Percentiles rank a stretch among this genome's conserved stretches.
Conservation (phyloP, 2,888 invertebrate genomes). For the Lasius fuliginosus region DNA sequence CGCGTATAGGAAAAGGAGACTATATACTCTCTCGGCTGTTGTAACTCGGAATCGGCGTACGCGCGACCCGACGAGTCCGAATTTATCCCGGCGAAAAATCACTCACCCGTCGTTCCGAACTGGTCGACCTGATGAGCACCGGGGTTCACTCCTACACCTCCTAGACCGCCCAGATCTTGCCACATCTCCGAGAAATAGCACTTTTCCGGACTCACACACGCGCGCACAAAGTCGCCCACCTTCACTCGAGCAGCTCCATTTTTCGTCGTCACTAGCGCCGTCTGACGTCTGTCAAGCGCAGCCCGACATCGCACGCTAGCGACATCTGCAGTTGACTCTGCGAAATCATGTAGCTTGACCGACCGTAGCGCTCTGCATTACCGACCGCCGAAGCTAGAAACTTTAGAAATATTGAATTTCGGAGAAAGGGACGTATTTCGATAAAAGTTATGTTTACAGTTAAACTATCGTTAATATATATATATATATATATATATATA, state of each 20-base stretch:
- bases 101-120: slow-evolving; percentile 83
- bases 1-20: slow-evolving; percentile 46
- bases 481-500: too few relatives aligned
- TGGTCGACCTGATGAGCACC: slow-evolving; percentile 84
- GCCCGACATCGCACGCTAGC: background rate
- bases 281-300: background rate
- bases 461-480: too few relatives aligned
- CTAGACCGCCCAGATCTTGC: slow-evolving; percentile 84
- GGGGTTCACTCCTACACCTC: slow-evolving; percentile 82
- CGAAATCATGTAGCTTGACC: background rate
- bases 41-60: slow-evolving; percentile 23
- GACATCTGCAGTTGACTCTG: background rate
- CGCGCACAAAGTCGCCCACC: slow-evolving; percentile 75
- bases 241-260: slow-evolving; percentile 84
- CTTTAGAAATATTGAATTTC: background rate
- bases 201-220: slow-evolving; percentile 77
- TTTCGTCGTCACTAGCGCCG: slow-evolving; percentile 77
- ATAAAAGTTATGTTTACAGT: too few relatives aligned
- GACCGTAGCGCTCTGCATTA: background rate
- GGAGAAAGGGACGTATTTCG: too few relatives aligned
- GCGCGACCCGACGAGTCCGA: background rate
- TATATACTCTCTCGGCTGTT: background rate
- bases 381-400: background rate
- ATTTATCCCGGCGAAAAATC: slow-evolving; percentile 7
- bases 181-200: slow-evolving; percentile 81